Base-by-base conservation (phyloP, 92 coral and sea anemone genomes). In the Porites evermanni region DNA sequence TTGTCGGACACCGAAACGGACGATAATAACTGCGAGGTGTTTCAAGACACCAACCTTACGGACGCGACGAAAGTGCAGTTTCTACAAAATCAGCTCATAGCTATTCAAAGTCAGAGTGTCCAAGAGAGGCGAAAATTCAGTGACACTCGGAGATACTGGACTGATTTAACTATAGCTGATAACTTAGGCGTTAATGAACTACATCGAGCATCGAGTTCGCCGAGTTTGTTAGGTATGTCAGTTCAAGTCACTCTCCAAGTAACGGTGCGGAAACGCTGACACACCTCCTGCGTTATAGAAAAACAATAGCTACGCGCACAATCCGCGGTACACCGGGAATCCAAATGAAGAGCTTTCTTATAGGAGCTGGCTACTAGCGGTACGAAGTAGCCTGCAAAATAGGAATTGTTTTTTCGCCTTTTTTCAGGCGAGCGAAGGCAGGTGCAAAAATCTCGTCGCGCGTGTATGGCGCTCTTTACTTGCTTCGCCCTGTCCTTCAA, bases 151-250 rank as follows among this genome's bases (percentile, higher is more conserved):
- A 83, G 98, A 66, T 94, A 94, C 75, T 90, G 98, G 94, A 88
- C 91, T 12, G 98, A 93, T 26, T 88, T 96, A 12, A 50, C 73
- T 21, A 64, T 86, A 14, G 81, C 87, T 63, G 52, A 78, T 78
- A 76, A 84, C 11, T 69, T 87, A 2, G 92, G 75, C 2, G 86
- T 75, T 7, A 88, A 56, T 29, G 78, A 83, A 54, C 58, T 94
- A 74, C 89, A 93, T 17, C 91, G 95, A 56, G 88, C 98, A 7
- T 91, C 94, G 4, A 94, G 98, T 78, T 90, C 98, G 8, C 98
- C 96, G 58, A 88, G 96, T 70, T 60, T 93, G 54, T 78, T 94
- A 59, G 98, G 98, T 94, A 75, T 67, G 93, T 89, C 6, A 12
- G 6, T 38, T 38, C n/a, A 3, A 1, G 54, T 7, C n/a, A 1